A percentile compares a stretch with the other conserved stretches of the same genome.
phyloP scores from a whole-genome alignment of 2,113 vertebrate genomes.

The Propithecus coquereli region DNA sequence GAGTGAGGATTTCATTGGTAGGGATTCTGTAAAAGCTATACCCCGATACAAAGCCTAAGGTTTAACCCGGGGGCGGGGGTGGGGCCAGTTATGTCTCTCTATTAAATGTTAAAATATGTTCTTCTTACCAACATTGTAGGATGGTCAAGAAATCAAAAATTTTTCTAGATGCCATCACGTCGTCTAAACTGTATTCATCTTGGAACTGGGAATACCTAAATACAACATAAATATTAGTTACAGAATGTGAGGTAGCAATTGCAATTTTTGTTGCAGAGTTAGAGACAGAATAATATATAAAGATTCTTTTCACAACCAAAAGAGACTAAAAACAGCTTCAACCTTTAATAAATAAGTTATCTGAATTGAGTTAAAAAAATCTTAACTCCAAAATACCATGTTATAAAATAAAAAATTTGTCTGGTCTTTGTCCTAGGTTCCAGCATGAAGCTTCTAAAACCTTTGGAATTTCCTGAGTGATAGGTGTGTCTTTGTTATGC shows the following conservation, averaged over 20 bases:
- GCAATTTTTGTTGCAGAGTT: not conserved
- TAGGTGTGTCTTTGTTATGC: not conserved
- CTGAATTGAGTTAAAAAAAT: not conserved
- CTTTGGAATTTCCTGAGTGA: not conserved
- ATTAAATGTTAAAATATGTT: slow-evolving; percentile 54
- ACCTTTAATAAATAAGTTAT: not conserved
- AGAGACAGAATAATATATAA: slow-evolving; percentile 7
- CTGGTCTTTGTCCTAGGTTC: not conserved
- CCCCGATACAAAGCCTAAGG: not conserved
- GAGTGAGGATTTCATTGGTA: not conserved
- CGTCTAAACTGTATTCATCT: slow-evolving; percentile 91
- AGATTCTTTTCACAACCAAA: slow-evolving; percentile 14
- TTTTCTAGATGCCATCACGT: slow-evolving; percentile 89
- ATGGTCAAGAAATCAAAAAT: slow-evolving; percentile 93
- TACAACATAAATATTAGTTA: slow-evolving; percentile 54
- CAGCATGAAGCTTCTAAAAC: not conserved
- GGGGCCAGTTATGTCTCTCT: not conserved
- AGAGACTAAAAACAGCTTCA: not conserved
- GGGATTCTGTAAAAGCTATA: not conserved
- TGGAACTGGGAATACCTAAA: slow-evolving; percentile 95
- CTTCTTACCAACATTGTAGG: slow-evolving; percentile 96
- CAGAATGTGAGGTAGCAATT: not conserved
- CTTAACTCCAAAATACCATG: not conserved
- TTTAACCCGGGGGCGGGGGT: not conserved
- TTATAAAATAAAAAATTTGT: not conserved